Base-by-base conservation (phyloP, 2,888 invertebrate genomes). In the Melanostoma mellinum region DNA sequence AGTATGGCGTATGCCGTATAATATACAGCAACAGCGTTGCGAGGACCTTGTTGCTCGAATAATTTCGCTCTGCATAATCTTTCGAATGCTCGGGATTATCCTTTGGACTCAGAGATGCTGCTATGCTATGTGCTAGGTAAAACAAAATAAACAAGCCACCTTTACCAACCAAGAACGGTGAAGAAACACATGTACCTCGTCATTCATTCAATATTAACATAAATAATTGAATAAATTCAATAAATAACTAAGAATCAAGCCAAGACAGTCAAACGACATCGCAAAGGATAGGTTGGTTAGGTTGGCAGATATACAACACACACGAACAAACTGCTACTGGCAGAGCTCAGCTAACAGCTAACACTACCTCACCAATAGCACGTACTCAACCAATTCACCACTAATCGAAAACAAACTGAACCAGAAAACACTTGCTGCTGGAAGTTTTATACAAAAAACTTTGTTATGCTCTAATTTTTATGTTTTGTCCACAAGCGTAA, bases 171-270 rank as follows among this genome's bases (percentile, higher is more conserved):
- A 40, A 46, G 48, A 78, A 78, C 65, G 63, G 63, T 63, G 38
- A 50, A 63, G 50, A 46, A 63, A 63, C 63, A 63, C 63, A 63
- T 63, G 69, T 67, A 67, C 79, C 71, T 79, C 79, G 71, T 71
- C 84, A 75, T 84, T 84, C 84, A 79, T 84, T 69, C 50, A 65
- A 73, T 84, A 79, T 84, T 84, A 84, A 74, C 84, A 84, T 84
- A 84, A 84, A 84, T 84, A 84, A 79, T 84, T 84, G 79, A 84
- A 84, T 84, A 79, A 79, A 84, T 84, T 84, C 79, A 84, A 84
- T 84, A 84, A 84, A 84, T 84, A 84, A 79, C 84, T 84, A 79
- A 84, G 71, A 60, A 84, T 74, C 67, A 61, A 63, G 68, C 63
- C 73, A 78, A 82, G 82, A 52, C 68, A 77, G 69, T 69, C 73